Conservation (phyloP, 2,888 invertebrate species). For the Oscheius onirici region DNA sequence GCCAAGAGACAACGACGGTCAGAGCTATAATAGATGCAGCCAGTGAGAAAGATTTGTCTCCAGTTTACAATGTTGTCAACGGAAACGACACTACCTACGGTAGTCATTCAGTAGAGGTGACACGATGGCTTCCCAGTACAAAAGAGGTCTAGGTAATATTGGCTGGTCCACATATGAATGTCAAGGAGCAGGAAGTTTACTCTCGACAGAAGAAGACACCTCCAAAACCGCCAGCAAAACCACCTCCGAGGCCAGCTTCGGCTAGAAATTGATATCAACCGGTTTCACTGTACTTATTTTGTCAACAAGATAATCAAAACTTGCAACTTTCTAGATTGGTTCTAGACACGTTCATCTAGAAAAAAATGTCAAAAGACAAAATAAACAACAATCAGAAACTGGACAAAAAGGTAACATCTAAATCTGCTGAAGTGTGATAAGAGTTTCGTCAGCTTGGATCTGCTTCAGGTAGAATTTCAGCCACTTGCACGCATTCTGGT, state of each 20-base stretch:
- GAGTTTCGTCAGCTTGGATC: background rate
- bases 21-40: constrained; percentile 51
- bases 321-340: no score
- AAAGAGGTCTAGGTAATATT: constrained; percentile 39
- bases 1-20: constrained; percentile 41
- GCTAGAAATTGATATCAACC: background rate
- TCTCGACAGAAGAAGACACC: constrained; percentile 23
- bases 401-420: no score
- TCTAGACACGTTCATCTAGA: no score
- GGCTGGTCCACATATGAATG: constrained; percentile 47
- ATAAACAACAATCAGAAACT: no score
- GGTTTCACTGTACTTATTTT: no score
- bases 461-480: background rate
- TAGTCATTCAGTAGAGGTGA: constrained; percentile 54
- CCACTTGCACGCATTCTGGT: background rate
- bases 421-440: background rate
- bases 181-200: constrained; percentile 23
- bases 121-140: no score
- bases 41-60: constrained; percentile 49
- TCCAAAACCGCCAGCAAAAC: constrained; percentile 25
- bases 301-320: no score
- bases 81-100: constrained; percentile 46
- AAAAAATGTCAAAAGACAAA: no score
- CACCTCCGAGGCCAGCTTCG: constrained; percentile 3
- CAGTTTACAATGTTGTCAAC: constrained; percentile 57